These are phyloP conservation scores for Oenanthe melanoleuca DNA, from an alignment of 2,113 vertebrate species.

Conservation along the genomic window DNA sequence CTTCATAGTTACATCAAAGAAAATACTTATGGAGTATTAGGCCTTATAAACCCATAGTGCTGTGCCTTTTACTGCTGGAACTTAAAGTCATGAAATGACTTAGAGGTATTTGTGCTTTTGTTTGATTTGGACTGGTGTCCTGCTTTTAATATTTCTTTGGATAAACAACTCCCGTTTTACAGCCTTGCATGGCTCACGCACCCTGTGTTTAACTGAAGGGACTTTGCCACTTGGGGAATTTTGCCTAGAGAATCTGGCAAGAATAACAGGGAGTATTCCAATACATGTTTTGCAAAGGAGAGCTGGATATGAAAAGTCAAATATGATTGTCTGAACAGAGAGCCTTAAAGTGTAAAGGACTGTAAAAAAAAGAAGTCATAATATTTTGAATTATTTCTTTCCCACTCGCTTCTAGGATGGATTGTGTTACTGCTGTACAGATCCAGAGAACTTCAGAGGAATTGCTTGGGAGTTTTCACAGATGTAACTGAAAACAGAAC, in stretches of 20 bases:
- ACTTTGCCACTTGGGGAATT: slow-evolving; percentile 20
- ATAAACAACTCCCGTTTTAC: slow-evolving; percentile 48
- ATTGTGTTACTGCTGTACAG: neutral
- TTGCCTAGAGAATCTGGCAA: slow-evolving; percentile 1
- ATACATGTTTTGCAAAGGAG: neutral
- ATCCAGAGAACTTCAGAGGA: slow-evolving; percentile 13
- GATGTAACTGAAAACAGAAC: slow-evolving; percentile 8
- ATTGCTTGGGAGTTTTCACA: neutral
- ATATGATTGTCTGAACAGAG: neutral
- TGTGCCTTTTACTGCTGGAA: slow-evolving; percentile 43
- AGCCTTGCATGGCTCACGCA: neutral
- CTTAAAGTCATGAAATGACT: slow-evolving; percentile 32
- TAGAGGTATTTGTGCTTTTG: slow-evolving; percentile 52
- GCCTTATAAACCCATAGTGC: slow-evolving; percentile 38
- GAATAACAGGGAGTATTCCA: neutral
- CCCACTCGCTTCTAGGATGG: neutral
- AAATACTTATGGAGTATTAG: slow-evolving; percentile 48
- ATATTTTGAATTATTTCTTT: neutral
- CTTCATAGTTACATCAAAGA: slow-evolving; percentile 52
- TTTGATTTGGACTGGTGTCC: slow-evolving; percentile 56
- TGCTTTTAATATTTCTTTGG: slow-evolving; percentile 56
- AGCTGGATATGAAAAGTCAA: neutral
- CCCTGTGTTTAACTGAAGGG: slow-evolving; percentile 10
- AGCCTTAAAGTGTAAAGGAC: neutral
- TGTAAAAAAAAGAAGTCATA: slow-evolving; percentile 1